Evolutionary conservation across 2,113 vertebrate species (phyloP).

Genomic region (Calyptomena viridis): DNA sequence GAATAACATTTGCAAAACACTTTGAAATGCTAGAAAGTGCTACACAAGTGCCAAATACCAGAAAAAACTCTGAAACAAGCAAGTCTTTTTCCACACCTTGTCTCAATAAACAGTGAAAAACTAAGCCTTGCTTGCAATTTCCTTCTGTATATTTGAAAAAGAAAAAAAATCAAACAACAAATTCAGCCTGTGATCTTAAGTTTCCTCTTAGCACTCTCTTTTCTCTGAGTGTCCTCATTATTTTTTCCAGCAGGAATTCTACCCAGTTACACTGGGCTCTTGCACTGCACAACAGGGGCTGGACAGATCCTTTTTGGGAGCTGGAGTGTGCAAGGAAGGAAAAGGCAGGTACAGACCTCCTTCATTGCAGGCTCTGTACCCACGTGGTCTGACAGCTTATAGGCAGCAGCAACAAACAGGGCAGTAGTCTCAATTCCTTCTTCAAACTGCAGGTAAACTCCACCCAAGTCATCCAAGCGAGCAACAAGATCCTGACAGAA

Average conservation of each 20-base stretch:
- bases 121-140: background rate
- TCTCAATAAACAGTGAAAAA: slow-evolving; percentile 1
- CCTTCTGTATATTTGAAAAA: background rate
- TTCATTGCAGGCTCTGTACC: slow-evolving; percentile 92
- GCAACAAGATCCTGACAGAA: slow-evolving; percentile 89
- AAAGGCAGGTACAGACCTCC: slow-evolving; percentile 76
- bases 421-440: slow-evolving; percentile 95
- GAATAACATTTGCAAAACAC: background rate
- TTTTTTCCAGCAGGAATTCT: background rate
- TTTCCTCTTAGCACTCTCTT: background rate
- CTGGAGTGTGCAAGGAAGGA: background rate
- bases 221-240: background rate
- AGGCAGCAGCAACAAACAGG: slow-evolving; percentile 91
- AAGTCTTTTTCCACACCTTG: background rate
- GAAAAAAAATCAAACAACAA: background rate
- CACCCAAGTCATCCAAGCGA: slow-evolving; percentile 94
- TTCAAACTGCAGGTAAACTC: slow-evolving; percentile 96
- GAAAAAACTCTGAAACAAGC: background rate
- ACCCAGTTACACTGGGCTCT: background rate
- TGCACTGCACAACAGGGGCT: background rate
- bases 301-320: background rate
- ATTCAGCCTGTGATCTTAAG: background rate
- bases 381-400: slow-evolving; percentile 91
- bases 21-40: background rate
- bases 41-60: background rate